Percentiles rank a stretch among this genome's conserved stretches.
These are phyloP conservation scores for Sitodiplosis mosellana DNA, from an alignment of 1,140 invertebrate species.

Conservation along the genomic window DNA sequence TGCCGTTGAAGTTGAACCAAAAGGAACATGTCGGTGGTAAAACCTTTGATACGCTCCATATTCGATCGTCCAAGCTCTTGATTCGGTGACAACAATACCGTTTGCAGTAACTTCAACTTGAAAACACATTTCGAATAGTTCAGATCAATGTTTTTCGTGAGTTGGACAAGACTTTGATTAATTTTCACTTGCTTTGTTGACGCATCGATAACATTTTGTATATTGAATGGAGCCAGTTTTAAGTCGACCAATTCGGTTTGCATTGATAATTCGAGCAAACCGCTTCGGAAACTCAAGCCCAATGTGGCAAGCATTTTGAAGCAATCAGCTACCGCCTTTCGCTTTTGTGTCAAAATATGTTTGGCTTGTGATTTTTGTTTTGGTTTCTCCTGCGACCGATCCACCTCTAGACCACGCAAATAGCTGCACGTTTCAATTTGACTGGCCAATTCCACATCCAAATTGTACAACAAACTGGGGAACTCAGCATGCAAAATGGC, in stretches of 20 bases:
- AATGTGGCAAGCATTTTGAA: constrained; percentile 55
- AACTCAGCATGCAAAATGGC: constrained; percentile 35
- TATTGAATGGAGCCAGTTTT: constrained; percentile 14
- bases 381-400: constrained; percentile 35
- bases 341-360: constrained; percentile 65
- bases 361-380: constrained; percentile 68
- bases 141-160: constrained; percentile 19
- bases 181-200: constrained; percentile 7
- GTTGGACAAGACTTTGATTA: constrained; percentile 10
- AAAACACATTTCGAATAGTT: constrained; percentile 23
- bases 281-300: constrained; percentile 65
- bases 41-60: constrained; percentile 70
- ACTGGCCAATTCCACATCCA: constrained; percentile 44
- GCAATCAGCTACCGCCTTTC: constrained; percentile 61
- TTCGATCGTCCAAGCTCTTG: constrained; percentile 63
- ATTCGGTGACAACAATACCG: constrained; percentile 40
- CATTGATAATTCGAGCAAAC: constrained; percentile 33
- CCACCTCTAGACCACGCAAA: constrained; percentile 43
- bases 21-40: constrained; percentile 44
- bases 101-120: constrained; percentile 35
- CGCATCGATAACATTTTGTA: constrained; percentile 12
- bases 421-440: constrained; percentile 41
- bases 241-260: constrained; percentile 18
- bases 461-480: constrained; percentile 30
- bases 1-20: constrained; percentile 32